These are phyloP conservation scores for Nicator chloris DNA, from an alignment of 2,113 vertebrate genomes.

Conservation along the genomic window DNA sequence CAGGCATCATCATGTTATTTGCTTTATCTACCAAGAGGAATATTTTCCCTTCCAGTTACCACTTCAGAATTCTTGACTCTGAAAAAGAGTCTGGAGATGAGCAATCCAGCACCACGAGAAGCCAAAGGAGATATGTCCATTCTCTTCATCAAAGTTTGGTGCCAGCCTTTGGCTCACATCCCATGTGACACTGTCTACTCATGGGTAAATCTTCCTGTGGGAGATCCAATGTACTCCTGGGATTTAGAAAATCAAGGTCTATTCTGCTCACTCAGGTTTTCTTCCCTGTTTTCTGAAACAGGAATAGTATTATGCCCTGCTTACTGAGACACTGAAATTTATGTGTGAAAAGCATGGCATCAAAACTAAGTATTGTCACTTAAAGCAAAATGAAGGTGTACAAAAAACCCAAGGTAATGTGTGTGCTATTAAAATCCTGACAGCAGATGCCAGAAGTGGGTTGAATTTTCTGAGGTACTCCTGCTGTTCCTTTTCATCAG, in stretches of 20 bases:
- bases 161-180: background rate
- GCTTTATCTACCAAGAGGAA: background rate
- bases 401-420: background rate
- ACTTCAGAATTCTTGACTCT: background rate
- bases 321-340: background rate
- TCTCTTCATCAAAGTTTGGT: background rate
- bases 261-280: background rate
- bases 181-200: background rate
- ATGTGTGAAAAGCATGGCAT: background rate
- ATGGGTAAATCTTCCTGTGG: background rate
- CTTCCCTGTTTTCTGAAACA: background rate
- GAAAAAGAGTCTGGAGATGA: background rate
- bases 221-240: background rate
- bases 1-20: background rate
- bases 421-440: background rate
- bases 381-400: background rate
- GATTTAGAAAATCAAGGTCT: background rate
- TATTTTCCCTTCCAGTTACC: background rate
- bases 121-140: background rate
- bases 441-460: background rate
- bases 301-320: background rate
- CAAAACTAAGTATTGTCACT: background rate
- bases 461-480: background rate
- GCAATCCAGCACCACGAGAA: background rate
- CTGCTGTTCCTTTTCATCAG: background rate